Base-by-base conservation (phyloP, 2,888 invertebrate genomes). In the Callyntrura guangdongensis region DNA sequence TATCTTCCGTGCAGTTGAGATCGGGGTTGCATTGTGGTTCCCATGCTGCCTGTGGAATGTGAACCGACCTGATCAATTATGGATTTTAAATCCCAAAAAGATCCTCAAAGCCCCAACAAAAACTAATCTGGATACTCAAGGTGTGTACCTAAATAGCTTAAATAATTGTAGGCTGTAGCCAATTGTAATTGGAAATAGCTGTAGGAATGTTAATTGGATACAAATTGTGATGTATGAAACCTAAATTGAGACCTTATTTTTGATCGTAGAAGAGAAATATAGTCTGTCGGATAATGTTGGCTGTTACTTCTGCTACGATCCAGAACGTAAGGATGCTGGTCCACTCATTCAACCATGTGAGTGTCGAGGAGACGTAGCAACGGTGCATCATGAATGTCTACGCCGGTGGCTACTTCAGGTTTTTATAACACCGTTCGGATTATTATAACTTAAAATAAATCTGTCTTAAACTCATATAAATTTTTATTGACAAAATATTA, bases 11-110 rank as follows among this genome's bases (percentile, higher is more conserved):
- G 96, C 98, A 85, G 98, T 97, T 77, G 99, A 99, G 96, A 97
- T 98, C 94, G 98, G 98, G 9, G 98, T 98, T 90, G 98, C 98
- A 94, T 95, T 99, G 94, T 99, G 98, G 98, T 99, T 98, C 95
- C 98, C 98, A 49, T 98, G 98, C 95, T 98, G 98, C 84, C 96
- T 99, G 93, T 99, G 99, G 99, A 99, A 99, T 96, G 98, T 98
- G 94, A 98, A 98, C 91, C 95, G 96, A 90, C 98, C 98, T 79
- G 98, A 98, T 95, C 97, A 98, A 95, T 96, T 99, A 92, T 99
- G 98, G 99, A 97, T 98, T 94, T 95, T 99, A 93, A 99, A 99
- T 96, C 98, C 98, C 59, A 97, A 98, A 94, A 97, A 97, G 94
- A 96, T 99, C 94, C 96, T 99, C 79, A 93, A 94, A 91, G 49